phyloP scores from a whole-genome alignment of 2,888 invertebrate genomes.

The Pyralis farinalis region DNA sequence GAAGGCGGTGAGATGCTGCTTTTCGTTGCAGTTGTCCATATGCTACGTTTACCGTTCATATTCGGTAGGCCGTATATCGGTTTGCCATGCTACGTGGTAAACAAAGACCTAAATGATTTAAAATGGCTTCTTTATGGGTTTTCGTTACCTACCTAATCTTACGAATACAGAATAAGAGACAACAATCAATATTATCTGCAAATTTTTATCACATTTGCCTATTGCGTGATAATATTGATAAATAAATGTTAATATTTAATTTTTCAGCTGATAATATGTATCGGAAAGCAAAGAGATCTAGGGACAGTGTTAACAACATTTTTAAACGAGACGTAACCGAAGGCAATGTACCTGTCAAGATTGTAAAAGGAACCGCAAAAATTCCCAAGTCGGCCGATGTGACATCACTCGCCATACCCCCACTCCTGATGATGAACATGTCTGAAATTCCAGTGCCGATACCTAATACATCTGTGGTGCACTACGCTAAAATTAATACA shows the following conservation, averaged over 20 bases:
- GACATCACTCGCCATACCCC: constrained; percentile 53
- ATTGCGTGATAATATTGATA: not conserved
- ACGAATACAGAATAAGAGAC: too few relatives aligned
- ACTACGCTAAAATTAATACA: constrained; percentile 61
- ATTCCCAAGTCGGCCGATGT: constrained; percentile 51
- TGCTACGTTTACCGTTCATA: too few relatives aligned
- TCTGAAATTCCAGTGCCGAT: constrained; percentile 62
- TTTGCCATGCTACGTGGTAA: too few relatives aligned
- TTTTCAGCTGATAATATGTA: not conserved
- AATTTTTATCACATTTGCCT: too few relatives aligned
- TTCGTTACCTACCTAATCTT: too few relatives aligned
- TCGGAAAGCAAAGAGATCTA: constrained; percentile 14
- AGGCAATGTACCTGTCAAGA: constrained; percentile 28
- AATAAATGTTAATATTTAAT: not conserved
- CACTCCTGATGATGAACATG: constrained; percentile 51
- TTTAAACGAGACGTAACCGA: constrained; percentile 29
- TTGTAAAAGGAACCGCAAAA: constrained; percentile 44
- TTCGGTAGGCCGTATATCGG: too few relatives aligned
- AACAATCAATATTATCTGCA: too few relatives aligned
- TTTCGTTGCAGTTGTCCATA: too few relatives aligned
- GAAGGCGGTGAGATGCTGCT: too few relatives aligned
- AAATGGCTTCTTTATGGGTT: too few relatives aligned
- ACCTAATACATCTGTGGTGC: constrained; percentile 63
- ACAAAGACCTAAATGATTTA: too few relatives aligned
- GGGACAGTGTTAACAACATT: constrained; percentile 17